Evolutionary conservation across 1,140 invertebrate genomes (phyloP), one percentile per base, ranked within the genome.

Genomic region (Cryptotermes secundus): DNA sequence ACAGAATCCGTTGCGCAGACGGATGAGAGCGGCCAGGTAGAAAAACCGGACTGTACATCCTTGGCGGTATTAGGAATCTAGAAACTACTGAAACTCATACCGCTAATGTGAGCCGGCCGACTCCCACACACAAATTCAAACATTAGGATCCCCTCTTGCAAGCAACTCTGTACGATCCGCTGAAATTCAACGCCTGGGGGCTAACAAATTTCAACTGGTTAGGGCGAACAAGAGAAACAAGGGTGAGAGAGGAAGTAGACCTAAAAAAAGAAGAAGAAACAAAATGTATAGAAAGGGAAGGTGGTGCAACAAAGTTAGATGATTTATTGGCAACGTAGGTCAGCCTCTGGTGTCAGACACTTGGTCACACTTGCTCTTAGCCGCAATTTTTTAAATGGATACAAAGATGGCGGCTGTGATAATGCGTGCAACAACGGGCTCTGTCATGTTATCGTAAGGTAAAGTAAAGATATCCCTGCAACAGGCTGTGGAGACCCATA

Each of bases 371-470:
- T 72, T 72, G 59, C 26, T 26, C 59, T 31, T 31, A 31, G 7
- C 59, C 59, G 59, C 59, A 72, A 72, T 72, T 72, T 59, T 72
- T 72, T 72, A 72, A 72, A 72, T 72, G 59, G 59, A 72, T 72
- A 72, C 59, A 31, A 72, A 72, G 59, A n/a, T 16, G 6, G 59
- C n/a, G 26, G 59, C 59, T 31, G 26, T 31, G 9, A n/a, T 72
- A 49, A 26, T 10, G n/a, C n/a, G 59, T 6, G 59, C n/a, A 72
- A 72, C 6, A 72, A n/a, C 59, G 9, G 59, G n/a, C n/a, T n/a
- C n/a, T n/a, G n/a, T n/a, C n/a, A n/a, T n/a, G n/a, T n/a, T n/a
- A n/a, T n/a, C n/a, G n/a, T n/a, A n/a, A n/a, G n/a, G n/a, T n/a
- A n/a, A n/a, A n/a, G n/a, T n/a, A n/a, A n/a, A n/a, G n/a, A n/a